Evolutionary conservation across 2,113 vertebrate genomes (phyloP), one percentile per base, ranked within the genome.

Genomic region (Charina bottae): DNA sequence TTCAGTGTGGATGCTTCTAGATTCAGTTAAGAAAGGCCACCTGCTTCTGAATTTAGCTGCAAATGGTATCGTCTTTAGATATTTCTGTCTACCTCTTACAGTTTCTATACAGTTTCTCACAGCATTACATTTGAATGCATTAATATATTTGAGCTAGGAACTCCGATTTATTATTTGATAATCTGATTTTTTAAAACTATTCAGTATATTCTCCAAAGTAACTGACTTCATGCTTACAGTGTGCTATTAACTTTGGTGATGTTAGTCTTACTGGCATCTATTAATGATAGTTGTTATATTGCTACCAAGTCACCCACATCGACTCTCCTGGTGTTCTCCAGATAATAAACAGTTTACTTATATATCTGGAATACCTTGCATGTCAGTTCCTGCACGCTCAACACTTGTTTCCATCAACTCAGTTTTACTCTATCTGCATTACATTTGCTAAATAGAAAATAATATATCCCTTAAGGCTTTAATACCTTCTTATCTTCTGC

Each of bases 371-470:
- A 96, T 90, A 89, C 90, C 93, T 84, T 92, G 93, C 60, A 94
- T 94, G 95, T 96, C 89, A 95, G 92, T 95, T 94, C 53, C 62
- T 95, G 64, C 88, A 93, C 89, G 89, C 55, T 95, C 49, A 87
- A 83, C 53, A 23, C 89, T 60, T 89, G 88, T 92, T 94, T 94
- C 90, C 83, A 83, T 90, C 56, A 90, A 87, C 85, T 54, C 23
- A 85, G 92, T 94, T 93, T 87, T 46, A 55, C 3, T 12, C 59
- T 15, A 93, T 87, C 90, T 92, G 60, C 23, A 91, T 92, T 95
- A 89, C 68, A 90, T 93, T 93, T 95, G 90, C 56, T 90, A 91
- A 93, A 90, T 53, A 89, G 62, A 91, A 94, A 93, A 95, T 92
- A 92, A 49, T 59, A 0, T 28, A 42, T 89, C 94, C 93, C 87